These are phyloP conservation scores for Orthochromis indermauri DNA, from an alignment of 2,113 vertebrate species.

Conservation along the genomic window DNA sequence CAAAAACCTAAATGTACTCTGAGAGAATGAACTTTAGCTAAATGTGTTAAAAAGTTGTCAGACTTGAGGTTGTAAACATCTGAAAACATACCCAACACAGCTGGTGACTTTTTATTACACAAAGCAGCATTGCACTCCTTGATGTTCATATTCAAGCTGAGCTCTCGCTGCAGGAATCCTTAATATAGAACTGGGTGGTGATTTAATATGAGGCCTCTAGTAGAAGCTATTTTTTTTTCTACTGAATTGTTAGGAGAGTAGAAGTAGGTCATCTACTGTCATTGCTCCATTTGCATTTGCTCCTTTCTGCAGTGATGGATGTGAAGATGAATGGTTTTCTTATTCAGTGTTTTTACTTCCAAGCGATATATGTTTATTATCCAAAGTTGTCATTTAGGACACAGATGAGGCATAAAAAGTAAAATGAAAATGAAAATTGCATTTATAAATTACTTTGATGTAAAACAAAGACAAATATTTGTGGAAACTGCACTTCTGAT, in stretches of 20 bases:
- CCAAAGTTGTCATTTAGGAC: not conserved
- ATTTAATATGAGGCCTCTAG: not conserved
- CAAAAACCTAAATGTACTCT: not conserved
- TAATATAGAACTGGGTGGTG: not conserved
- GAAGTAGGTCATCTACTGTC: constrained; percentile 32
- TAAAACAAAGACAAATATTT: not conserved
- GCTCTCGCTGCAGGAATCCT: not conserved
- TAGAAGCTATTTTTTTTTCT: not conserved
- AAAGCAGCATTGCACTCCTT: not conserved
- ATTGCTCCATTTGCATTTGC: not conserved
- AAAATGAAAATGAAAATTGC: not conserved
- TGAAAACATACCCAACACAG: not conserved
- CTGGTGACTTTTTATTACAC: not conserved
- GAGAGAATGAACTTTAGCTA: not conserved
- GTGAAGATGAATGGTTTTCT: fast-evolving
- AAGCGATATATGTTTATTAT: not conserved
- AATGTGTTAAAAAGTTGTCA: not conserved
- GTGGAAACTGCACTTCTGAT: not conserved
- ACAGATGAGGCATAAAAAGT: not conserved
- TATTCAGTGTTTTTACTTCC: not conserved
- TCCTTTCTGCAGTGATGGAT: not conserved
- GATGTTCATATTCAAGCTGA: not conserved
- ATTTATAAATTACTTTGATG: not conserved
- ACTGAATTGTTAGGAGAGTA: not conserved
- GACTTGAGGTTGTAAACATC: not conserved